Evolutionary conservation across 1,140 invertebrate genomes (phyloP), one percentile per base, ranked within the genome.

Genomic region (Drosophila jambulina): DNA sequence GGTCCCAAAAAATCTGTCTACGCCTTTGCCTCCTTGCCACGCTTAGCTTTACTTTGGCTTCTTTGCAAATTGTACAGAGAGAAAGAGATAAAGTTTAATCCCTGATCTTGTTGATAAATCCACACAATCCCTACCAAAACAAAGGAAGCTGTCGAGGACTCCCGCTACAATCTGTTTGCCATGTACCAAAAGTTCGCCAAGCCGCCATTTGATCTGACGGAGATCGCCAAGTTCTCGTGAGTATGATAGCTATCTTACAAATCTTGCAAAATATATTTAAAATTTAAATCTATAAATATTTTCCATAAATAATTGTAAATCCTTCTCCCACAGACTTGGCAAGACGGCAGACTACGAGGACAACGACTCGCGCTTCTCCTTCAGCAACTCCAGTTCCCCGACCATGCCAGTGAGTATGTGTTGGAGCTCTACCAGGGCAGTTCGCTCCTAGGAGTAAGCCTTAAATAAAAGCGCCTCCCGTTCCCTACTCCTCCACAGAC

Each of bases 301-400:
- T 45, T n/a, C n/a, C n/a, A n/a, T n/a, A n/a, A n/a, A 12, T 4
- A 25, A 38, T 43, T 3, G 13, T 15, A 48, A 21, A 32, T 21
- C 1, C 2, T 32, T 4, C 36, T 51, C 29, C 23, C n/a, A 86
- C 25, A 92, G 91, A 0, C 51, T 92, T 57, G 67, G 69, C 43
- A 91, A 92, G 40, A 46, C 87, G 15, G 72, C 84, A 2, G 91
- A 92, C 42, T 93, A 79, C 56, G 92, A 93, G 75, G 91, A 92
- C 56, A 91, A 92, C 21, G 96, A 96, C 90, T 96, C 95, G 27
- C 94, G 96, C 63, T 95, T 95, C 82, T 96, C 96, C 0, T 96
- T 96, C 78, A 96, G 96, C 85, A 96, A 96, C 90, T 95, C 95
- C 40, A 96, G 95, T 86, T 96, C 96, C 40, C 95, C 96, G 51